phyloP scores from a whole-genome alignment of 2,797 vertebrate genomes.

The Pangasius sanitwongsei region DNA sequence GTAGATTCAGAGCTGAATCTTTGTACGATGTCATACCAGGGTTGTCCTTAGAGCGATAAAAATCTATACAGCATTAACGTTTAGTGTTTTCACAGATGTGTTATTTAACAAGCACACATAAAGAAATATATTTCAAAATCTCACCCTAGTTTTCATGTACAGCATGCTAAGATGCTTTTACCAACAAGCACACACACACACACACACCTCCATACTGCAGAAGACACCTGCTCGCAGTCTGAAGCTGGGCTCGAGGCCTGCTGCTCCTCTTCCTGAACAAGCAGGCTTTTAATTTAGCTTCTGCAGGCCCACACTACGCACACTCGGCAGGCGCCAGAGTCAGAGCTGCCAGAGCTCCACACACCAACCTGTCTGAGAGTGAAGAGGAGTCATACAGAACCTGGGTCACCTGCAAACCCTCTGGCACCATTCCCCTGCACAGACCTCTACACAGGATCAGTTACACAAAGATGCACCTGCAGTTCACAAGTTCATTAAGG shows the following conservation, averaged over 20 bases:
- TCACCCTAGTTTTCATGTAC: background rate
- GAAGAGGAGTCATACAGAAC: constrained; percentile 50
- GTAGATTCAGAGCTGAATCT: constrained; percentile 2
- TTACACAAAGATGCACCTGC: constrained; percentile 18
- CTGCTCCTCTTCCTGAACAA: constrained; percentile 72
- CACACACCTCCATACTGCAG: constrained; percentile 16
- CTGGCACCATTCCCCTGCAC: constrained; percentile 29
- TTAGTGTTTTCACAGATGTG: background rate
- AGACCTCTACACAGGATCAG: constrained; percentile 38
- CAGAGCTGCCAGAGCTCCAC: constrained; percentile 61
- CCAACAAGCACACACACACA: background rate
- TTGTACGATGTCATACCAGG: background rate
- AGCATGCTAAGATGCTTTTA: background rate
- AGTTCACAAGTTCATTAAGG: constrained; percentile 25
- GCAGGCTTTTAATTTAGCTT: constrained; percentile 75
- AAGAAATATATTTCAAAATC: background rate
- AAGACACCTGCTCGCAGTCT: constrained; percentile 56
- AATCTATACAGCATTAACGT: background rate
- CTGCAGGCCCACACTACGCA: constrained; percentile 63
- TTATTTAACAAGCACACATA: background rate
- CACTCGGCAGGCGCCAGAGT: constrained; percentile 62
- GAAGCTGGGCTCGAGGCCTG: constrained; percentile 46
- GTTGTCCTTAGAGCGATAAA: background rate
- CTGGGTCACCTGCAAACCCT: constrained; percentile 48
- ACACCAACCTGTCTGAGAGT: constrained; percentile 55